phyloP scores from a whole-genome alignment of 2,888 invertebrate species.

The Epicampocera succincta region DNA sequence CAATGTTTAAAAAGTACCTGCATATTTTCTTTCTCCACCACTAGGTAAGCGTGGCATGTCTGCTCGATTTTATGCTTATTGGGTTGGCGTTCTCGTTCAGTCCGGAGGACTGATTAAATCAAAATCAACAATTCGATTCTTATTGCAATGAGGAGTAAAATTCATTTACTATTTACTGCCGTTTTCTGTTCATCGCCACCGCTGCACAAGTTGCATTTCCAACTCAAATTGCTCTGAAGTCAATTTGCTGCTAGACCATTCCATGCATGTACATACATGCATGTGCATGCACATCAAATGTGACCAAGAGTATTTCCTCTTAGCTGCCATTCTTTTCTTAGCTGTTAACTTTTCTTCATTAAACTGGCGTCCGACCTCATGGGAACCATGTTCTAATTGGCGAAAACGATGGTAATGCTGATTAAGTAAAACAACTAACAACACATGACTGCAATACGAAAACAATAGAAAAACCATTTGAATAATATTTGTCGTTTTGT shows the following conservation, averaged over 20 bases:
- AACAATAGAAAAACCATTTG: conserved; percentile 19
- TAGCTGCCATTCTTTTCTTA: not conserved
- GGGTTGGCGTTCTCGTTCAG: not conserved
- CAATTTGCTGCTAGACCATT: conserved; percentile 63
- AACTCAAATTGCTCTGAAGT: conserved; percentile 60
- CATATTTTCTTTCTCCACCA: too few relatives aligned
- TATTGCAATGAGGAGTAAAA: conserved; percentile 60
- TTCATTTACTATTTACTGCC: conserved; percentile 45
- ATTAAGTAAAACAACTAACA: conserved; percentile 51
- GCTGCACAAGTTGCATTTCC: conserved; percentile 29
- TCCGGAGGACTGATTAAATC: conserved; percentile 63
- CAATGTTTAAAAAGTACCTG: too few relatives aligned
- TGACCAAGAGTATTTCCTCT: conserved; percentile 20
- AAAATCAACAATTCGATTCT: conserved; percentile 56
- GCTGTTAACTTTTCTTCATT: conserved; percentile 37
- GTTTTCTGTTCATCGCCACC: conserved; percentile 6
- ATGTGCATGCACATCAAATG: not conserved
- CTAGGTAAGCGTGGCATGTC: too few relatives aligned
- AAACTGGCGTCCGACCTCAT: conserved; percentile 67
- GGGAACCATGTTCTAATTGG: conserved; percentile 70
- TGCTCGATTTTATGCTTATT: too few relatives aligned
- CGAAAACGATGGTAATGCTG: conserved; percentile 69
- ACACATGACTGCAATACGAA: not conserved
- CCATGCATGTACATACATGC: not conserved
- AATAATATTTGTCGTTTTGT: not conserved